These are phyloP conservation scores for Hippocampus kuda DNA, from an alignment of 2,797 vertebrate species.

Conservation along the genomic window DNA sequence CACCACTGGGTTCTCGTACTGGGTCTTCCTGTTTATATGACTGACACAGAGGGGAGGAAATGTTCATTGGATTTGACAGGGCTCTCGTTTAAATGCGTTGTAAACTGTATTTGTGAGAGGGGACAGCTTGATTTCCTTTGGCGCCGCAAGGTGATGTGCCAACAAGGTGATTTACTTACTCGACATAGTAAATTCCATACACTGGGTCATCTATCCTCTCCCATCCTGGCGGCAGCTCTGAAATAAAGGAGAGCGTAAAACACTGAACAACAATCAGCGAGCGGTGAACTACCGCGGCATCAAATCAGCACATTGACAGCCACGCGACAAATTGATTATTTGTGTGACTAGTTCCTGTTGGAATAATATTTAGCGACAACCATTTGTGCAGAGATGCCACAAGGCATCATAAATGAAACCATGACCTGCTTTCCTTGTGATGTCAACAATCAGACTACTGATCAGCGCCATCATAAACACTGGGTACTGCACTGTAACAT, in stretches of 20 bases:
- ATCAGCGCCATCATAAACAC: neutral
- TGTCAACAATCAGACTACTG: neutral
- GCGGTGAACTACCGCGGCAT: neutral
- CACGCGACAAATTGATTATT: neutral
- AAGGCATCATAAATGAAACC: neutral
- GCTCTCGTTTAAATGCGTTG: neutral
- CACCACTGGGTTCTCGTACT: conserved; percentile 94
- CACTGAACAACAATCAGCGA: neutral
- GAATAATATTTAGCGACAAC: neutral
- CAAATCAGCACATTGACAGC: neutral
- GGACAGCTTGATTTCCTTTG: conserved; percentile 3
- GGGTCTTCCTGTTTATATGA: conserved; percentile 98
- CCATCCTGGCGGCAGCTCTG: conserved; percentile 97
- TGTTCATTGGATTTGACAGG: neutral
- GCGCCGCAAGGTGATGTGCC: neutral
- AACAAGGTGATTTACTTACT: conserved; percentile 74
- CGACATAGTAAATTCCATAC: conserved; percentile 98
- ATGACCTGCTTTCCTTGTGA: neutral
- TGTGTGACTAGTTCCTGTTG: neutral
- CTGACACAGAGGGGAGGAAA: conserved; percentile 50
- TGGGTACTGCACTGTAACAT: neutral
- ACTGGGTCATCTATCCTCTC: conserved; percentile 98
- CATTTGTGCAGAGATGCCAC: neutral
- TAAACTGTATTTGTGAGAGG: neutral
- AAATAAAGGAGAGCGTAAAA: conserved; percentile 48